phyloP scores from a whole-genome alignment of 2,113 vertebrate genomes.

The Albula goreensis region DNA sequence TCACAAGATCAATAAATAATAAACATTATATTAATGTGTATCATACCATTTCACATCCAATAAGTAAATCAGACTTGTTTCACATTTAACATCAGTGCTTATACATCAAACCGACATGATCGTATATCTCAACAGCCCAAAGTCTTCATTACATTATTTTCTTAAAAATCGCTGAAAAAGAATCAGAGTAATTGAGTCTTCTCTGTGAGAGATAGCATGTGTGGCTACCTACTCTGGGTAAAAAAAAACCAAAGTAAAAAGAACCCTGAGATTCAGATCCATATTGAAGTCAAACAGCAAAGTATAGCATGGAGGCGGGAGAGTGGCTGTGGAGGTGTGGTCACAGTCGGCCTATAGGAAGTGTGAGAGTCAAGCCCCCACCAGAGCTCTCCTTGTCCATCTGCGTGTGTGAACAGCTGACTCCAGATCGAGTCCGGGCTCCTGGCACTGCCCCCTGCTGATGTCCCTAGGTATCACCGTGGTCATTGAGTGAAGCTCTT shows the following conservation, averaged over 20 bases:
- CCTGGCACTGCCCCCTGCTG: not conserved
- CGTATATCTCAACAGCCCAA: not conserved
- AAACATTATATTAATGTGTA: not conserved
- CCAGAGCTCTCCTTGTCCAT: not conserved
- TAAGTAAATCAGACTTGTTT: not conserved
- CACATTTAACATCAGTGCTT: slow-evolving; percentile 16
- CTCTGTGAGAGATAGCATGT: not conserved
- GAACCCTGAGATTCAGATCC: slow-evolving; percentile 64
- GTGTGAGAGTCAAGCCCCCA: not conserved
- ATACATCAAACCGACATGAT: not conserved
- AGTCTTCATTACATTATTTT: not conserved
- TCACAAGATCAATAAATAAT: not conserved
- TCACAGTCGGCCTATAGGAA: not conserved
- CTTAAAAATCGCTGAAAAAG: not conserved
- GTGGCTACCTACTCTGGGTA: not conserved
- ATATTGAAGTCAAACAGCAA: slow-evolving; percentile 46
- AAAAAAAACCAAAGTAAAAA: slow-evolving; percentile 19
- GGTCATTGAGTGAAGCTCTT: slow-evolving; percentile 97
- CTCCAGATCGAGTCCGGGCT: not conserved
- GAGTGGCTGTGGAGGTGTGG: too few relatives aligned
- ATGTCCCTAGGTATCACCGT: not conserved
- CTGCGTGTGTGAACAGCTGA: not conserved
- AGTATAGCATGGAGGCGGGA: not conserved
- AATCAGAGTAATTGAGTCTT: not conserved
- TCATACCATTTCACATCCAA: not conserved